These are phyloP conservation scores for Andrena minutula DNA, from an alignment of 2,888 invertebrate species.

Conservation along the genomic window DNA sequence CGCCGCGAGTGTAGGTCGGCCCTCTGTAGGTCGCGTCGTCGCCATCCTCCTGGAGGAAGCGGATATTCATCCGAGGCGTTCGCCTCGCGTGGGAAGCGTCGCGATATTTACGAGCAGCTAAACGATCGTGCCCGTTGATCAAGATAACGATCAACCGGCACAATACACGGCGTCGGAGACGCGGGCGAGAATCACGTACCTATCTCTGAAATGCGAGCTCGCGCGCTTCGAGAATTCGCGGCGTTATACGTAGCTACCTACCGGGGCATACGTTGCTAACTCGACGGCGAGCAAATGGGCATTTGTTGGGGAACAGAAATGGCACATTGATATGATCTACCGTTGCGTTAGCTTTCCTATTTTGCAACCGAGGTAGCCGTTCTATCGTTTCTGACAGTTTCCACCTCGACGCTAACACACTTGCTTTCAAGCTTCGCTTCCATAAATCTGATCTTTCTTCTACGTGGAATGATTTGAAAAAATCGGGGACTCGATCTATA, in stretches of 20 bases:
- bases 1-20: constrained; percentile 62
- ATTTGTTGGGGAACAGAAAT: background rate
- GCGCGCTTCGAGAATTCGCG: constrained; percentile 8
- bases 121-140: constrained; percentile 56
- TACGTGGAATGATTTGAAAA: background rate
- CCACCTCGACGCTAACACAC: background rate
- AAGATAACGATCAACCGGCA: constrained; percentile 42
- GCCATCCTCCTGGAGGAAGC: constrained; percentile 33
- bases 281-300: background rate
- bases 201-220: constrained; percentile 28
- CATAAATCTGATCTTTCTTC: too few species aligned
- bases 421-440: too few species aligned
- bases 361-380: background rate
- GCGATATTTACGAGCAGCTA: constrained; percentile 57
- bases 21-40: constrained; percentile 62
- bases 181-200: constrained; percentile 46
- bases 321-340: constrained; percentile 13
- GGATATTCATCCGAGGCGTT: constrained; percentile 60
- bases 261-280: background rate
- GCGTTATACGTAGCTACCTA: background rate
- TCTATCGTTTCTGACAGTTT: background rate
- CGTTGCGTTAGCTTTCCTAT: background rate
- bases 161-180: constrained; percentile 9
- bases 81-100: constrained; percentile 55
- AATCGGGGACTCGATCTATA: background rate